phyloP scores from a whole-genome alignment of 2,888 invertebrate genomes.

The Amblyteles armatorius region DNA sequence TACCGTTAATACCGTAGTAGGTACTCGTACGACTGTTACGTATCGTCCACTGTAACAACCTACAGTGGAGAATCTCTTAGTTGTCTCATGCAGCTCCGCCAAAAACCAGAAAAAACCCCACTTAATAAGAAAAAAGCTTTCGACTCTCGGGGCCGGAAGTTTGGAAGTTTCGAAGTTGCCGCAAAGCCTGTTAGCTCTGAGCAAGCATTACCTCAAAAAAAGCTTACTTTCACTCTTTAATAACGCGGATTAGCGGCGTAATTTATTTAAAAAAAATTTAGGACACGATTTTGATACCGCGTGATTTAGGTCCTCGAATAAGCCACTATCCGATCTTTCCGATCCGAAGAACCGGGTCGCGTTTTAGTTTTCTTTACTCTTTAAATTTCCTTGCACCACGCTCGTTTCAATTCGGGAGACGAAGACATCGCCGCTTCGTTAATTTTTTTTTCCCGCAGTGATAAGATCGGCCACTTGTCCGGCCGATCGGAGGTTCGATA shows the following conservation, averaged over 20 bases:
- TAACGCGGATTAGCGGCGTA: too few species aligned
- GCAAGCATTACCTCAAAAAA: too few species aligned
- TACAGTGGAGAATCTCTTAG: conserved; percentile 52
- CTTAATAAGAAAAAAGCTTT: not conserved
- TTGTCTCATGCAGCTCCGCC: not conserved
- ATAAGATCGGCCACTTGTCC: not conserved
- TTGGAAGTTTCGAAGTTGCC: not conserved
- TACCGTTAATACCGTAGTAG: conserved; percentile 53
- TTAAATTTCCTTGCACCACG: too few species aligned
- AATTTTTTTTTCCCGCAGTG: not conserved
- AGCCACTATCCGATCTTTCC: too few species aligned
- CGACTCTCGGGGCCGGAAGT: not conserved
- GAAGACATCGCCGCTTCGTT: not conserved
- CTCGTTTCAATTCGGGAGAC: too few species aligned
- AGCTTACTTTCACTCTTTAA: too few species aligned
- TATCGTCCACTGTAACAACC: conserved; percentile 11
- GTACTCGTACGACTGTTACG: conserved; percentile 53
- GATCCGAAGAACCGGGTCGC: too few species aligned
- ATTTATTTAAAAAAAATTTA: too few species aligned
- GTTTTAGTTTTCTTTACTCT: too few species aligned
- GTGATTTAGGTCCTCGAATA: too few species aligned
- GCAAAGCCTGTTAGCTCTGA: too few species aligned
- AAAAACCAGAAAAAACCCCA: not conserved
- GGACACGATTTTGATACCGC: too few species aligned
- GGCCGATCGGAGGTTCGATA: not conserved